phyloP scores from a whole-genome alignment of 2,797 vertebrate species.

The Acanthopagrus latus region DNA sequence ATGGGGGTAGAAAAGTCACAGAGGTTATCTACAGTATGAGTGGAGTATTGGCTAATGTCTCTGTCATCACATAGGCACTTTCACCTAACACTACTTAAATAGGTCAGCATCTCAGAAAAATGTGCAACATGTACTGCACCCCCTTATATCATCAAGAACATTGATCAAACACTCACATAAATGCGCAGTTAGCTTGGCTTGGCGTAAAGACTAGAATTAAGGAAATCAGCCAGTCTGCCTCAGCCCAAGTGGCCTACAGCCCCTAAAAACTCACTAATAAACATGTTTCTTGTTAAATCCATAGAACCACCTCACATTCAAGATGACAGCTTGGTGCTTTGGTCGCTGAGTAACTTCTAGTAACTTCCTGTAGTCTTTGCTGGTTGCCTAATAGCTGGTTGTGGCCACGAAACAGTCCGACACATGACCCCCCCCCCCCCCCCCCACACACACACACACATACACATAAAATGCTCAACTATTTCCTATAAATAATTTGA shows the following conservation, averaged over 20 bases:
- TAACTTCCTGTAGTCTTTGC: neutral
- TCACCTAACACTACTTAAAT: neutral
- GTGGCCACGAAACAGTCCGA: neutral
- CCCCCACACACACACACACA: no score
- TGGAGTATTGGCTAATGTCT: slow-evolving; percentile 9
- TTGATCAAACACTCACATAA: neutral
- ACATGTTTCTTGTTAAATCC: neutral
- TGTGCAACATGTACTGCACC: no score
- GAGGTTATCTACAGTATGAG: slow-evolving; percentile 9
- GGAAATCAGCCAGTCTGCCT: neutral
- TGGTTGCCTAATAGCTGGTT: neutral
- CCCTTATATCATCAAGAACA: neutral
- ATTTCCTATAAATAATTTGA: no score
- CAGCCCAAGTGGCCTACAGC: neutral
- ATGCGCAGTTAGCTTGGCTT: neutral
- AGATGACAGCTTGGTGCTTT: neutral
- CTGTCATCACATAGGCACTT: neutral
- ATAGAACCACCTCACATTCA: neutral
- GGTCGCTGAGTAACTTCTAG: neutral
- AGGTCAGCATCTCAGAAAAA: neutral
- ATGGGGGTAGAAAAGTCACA: slow-evolving; percentile 33
- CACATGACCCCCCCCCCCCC: neutral
- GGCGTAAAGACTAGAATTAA: slow-evolving; percentile 4
- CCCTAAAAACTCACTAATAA: neutral
- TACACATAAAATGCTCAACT: neutral